Conservation (phyloP, 1,140 invertebrate species). For the Macrostomum lignano region DNA sequence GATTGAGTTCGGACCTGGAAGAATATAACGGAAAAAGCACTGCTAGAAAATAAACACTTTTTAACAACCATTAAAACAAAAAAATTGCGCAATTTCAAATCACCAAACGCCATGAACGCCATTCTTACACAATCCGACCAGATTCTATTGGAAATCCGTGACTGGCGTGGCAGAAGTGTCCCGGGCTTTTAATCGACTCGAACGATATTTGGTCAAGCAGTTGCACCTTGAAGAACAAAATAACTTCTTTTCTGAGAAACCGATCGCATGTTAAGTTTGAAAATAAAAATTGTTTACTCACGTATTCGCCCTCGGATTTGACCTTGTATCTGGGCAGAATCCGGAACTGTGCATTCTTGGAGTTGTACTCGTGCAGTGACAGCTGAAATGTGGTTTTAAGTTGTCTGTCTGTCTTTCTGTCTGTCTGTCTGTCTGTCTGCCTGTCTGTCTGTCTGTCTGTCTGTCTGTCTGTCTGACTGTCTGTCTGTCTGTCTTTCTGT, state of each 20-base stretch:
- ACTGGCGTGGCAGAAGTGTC: conserved; percentile 23
- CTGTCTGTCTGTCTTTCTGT: too few species aligned
- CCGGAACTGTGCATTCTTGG: conserved; percentile 25
- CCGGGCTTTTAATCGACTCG: conserved; percentile 24
- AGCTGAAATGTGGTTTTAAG: neutral
- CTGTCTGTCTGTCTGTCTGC: too few species aligned
- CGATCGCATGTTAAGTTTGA: conserved; percentile 14
- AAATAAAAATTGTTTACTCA: conserved; percentile 11
- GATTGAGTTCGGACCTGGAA: conserved; percentile 17
- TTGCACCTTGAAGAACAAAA: conserved; percentile 18
- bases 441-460: too few species aligned
- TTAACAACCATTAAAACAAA: neutral
- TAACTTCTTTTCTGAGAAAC: conserved; percentile 5
- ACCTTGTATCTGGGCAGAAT: conserved; percentile 27
- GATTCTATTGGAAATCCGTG: conserved; percentile 10
- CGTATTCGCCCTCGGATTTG: conserved; percentile 22
- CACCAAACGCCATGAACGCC: too few species aligned
- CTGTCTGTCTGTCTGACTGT: too few species aligned
- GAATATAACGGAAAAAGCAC: too few species aligned
- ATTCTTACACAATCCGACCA: conserved; percentile 8
- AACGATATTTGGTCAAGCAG: conserved; percentile 25
- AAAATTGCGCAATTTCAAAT: neutral
- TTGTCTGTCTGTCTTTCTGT: too few species aligned
- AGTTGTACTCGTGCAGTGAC: conserved; percentile 10
- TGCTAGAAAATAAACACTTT: neutral